Base-by-base conservation (phyloP, 2,113 vertebrate genomes). In the Oenanthe melanoleuca region DNA sequence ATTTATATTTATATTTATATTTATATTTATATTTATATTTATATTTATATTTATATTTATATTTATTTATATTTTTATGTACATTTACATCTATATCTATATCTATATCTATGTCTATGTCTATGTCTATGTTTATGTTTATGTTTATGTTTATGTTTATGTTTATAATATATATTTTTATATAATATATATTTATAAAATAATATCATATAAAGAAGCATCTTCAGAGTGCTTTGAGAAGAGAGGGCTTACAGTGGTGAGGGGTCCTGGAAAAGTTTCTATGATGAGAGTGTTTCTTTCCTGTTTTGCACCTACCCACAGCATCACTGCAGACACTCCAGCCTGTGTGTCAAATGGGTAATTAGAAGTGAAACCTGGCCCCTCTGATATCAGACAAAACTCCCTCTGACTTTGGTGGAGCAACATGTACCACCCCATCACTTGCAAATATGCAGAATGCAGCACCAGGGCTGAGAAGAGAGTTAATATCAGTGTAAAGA, bases 381-480 rank as follows among this genome's bases (percentile, higher is more conserved):
- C 47, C 81, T 24, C 3, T n/a, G 44, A 12, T 67, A 26, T 3
- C 67, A 71, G 44, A 33, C 6, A 67, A 74, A 80, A 31, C 14
- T 64, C 52, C 64, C 34, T 47, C 28, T 67, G 79, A 70, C 59
- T 80, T 88, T 21, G 44, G 14, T 44, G 47, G 31, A 49, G 34
- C 17, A 52, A 23, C 7, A 3, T 1, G 4, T 26, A 1, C 59
- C 29, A 44, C 42, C 26, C 14, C 8, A 2, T 17, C 56, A 63
- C 59, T 84, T 87, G 80, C 56, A 82, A 80, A 83, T 34, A 60
- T 0, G 1, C 87, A 95, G 95, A 74, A 66, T 38, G 52, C 63
- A 55, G 47, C n/a, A 31, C 50, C 60, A 66, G 64, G 6, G 77
- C 81, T 2, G 25, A 73, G 57, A 86, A 86, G 52, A 71, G n/a